Conservation (phyloP, 2,113 vertebrate genomes). For the Erythrolamprus reginae region DNA sequence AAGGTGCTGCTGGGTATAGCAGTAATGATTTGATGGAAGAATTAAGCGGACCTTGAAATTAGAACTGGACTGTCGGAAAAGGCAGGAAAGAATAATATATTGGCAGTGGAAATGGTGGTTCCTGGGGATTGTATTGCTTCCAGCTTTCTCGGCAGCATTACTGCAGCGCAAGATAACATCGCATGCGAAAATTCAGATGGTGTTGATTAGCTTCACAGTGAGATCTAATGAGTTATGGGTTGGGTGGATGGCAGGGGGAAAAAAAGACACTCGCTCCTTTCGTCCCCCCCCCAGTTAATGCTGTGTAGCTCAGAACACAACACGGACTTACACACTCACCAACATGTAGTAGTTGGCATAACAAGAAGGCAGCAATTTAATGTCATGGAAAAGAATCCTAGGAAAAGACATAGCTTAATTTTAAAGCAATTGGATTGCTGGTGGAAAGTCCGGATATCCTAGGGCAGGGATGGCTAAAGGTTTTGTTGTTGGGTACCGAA, state of each 20-base stretch:
- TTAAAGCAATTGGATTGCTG: background rate
- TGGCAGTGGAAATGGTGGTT: constrained; percentile 57
- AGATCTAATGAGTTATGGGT: constrained; percentile 9
- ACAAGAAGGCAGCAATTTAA: background rate
- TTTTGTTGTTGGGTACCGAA: no score
- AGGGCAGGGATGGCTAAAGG: no score
- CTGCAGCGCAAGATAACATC: background rate
- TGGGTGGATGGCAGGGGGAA: background rate
- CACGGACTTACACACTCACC: background rate
- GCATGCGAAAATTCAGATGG: constrained; percentile 48
- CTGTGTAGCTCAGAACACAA: background rate
- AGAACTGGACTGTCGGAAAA: constrained; percentile 82
- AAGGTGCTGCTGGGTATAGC: constrained; percentile 86
- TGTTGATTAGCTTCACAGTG: constrained; percentile 31
- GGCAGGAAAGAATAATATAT: constrained; percentile 68
- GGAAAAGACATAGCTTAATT: background rate
- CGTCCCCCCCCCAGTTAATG: background rate
- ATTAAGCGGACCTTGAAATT: constrained; percentile 99
- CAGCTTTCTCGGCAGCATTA: background rate
- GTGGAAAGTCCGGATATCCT: background rate
- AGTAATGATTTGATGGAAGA: constrained; percentile 93
- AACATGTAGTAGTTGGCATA: background rate
- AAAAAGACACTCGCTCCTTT: background rate
- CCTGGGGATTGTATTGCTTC: constrained; percentile 26
- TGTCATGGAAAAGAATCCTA: background rate